Evolutionary conservation across 2,797 vertebrate genomes (phyloP), one percentile per base, ranked within the genome.

Genomic region (Trichosurus vulpecula): DNA sequence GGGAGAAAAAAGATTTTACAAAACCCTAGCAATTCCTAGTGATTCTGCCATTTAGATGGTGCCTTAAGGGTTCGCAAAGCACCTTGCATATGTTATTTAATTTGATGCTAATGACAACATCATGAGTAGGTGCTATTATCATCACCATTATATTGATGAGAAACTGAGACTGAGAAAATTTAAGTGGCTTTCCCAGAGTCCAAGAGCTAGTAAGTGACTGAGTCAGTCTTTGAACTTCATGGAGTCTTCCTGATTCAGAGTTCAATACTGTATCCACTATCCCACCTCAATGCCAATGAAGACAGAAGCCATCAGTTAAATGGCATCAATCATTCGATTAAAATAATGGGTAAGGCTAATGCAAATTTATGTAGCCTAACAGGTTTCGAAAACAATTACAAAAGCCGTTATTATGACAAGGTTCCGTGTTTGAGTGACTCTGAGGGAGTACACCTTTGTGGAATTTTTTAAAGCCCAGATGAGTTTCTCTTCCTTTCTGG

Each of bases 321-420:
- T 92, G 92, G 74, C 31, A 56, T 81, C 89, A 91, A 55, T 53
- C 41, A 90, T 10, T 6, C 51, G 41, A 90, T 92, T 51, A 58
- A 16, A 95, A 94, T 93, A 92, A 93, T 27, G 95, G 95, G 74
- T 8, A 41, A 19, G 57, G 90, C 61, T 30, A 10, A 52, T 91
- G 19, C 92, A 35, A 2, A 25, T 93, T 93, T 93, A 30, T 94
- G 93, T 56, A 52, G 90, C 90, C 25, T 66, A 93, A 66, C n/a
- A 96, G 57, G 14, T 55, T n/a, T 96, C 96, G 52, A 61, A 61
- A 89, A 81, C 93, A 92, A 74, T 92, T 51, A 92, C 94, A 47
- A 55, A 81, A 31, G 56, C 87, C 87, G 91, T 87, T 30, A 87
- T 58, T 54, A 58, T 93, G 52, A 92, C 13, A 87, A 47, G 10